Base-by-base conservation (phyloP, 2,797 vertebrate genomes). In the Pipistrellus nathusii region DNA sequence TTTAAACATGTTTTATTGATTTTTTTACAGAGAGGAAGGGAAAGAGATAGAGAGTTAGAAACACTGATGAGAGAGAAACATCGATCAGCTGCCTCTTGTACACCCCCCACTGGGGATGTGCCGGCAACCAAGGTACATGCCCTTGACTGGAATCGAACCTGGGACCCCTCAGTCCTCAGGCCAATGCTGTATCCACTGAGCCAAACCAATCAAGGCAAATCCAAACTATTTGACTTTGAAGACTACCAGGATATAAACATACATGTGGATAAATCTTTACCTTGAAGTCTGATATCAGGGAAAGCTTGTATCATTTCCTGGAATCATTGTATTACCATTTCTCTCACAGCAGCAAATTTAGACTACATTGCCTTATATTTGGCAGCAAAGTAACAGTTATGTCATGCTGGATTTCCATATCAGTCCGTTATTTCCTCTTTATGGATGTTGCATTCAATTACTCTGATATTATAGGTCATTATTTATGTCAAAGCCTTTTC, bases 291-390 rank as follows among this genome's bases (percentile, higher is more conserved):
- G 53, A 84, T 82, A 76, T 38, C 80, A 41, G 51, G 87, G 88
- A 97, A 96, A 97, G 95, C 77, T 95, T 97, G 97, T 96, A 94
- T 95, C 82, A 35, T 89, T 96, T 81, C 85, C 80, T 89, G 59
- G 90, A 96, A 92, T 91, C 4, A 0, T 20, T 68, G n/a, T 92
- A 21, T 1, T 11, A 93, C 80, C 27, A 20, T 94, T 96, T 69
- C 73, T 84, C 90, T 76, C 82, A 62, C 59, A 66, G 38, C 23
- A 73, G 89, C 69, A 88, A 89, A 97, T 30, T 87, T 51, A 90
- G 51, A 80, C 46, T 0, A 0, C 48, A 30, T 69, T 46, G 51
- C 46, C 51, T 95, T 91, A 59, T 72, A 27, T 3, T 9, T 90
- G 83, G 55, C 88, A 89, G 66, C 57, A 88, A 96, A 72, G 62